These are phyloP conservation scores for Cepaea hortensis DNA, from an alignment of 2,888 invertebrate species.

Conservation along the genomic window DNA sequence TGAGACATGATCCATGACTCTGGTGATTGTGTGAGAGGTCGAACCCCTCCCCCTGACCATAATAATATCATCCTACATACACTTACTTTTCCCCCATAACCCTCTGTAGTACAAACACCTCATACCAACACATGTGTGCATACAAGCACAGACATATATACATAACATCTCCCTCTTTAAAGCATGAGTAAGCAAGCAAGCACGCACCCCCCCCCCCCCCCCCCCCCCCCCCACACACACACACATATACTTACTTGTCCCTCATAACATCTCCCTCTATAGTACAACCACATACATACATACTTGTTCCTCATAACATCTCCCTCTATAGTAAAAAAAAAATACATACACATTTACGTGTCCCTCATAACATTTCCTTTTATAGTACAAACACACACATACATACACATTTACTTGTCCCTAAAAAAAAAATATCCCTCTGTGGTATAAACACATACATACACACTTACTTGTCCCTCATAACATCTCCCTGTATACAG, in stretches of 20 bases:
- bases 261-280: not conserved
- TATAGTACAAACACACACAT: slow-evolving; percentile 78
- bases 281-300: not conserved
- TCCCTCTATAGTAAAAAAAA: slow-evolving; percentile 84
- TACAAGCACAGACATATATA: no score
- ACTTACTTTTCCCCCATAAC: no score
- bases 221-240: not conserved
- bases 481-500: slow-evolving; percentile 93
- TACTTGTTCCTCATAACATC: slow-evolving; percentile 96
- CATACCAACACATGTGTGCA: no score
- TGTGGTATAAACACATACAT: not conserved
- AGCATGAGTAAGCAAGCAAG: no score
- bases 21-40: no score
- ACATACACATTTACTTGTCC: not conserved
- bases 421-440: not conserved
- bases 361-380: slow-evolving; percentile 95
- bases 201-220: no score
- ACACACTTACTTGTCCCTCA: slow-evolving; percentile 92
- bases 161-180: no score
- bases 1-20: no score
- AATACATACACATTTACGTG: slow-evolving; percentile 82
- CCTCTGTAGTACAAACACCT: no score
- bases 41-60: no score
- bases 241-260: not conserved
- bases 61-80: no score